Base-by-base conservation (phyloP, 2,888 invertebrate species). In the Iselma pallidipennis region DNA sequence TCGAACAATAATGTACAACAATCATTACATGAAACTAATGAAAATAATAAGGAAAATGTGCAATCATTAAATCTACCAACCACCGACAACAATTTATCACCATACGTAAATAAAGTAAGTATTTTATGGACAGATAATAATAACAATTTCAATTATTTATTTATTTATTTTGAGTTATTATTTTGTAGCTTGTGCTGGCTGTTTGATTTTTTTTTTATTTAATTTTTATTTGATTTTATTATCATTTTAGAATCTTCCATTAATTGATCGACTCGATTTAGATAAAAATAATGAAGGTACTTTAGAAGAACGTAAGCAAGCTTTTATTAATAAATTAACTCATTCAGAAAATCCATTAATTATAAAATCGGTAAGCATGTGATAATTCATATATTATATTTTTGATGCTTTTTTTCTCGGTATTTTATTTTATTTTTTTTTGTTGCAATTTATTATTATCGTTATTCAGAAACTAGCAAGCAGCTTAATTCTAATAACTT, bases 341-440 rank as follows among this genome's bases (percentile, higher is more conserved):
- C 72, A 71, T 71, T 74, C 72, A 61, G 77, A 76, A 65, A 74
- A 73, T 70, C 75, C 76, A 67, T 74, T 78, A 69, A 70, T 72
- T 66, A 71, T 75, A 76, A 78, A 77, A 78, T 76, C 78, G 79
- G 79, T 79, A 79, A 78, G 78, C 78, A 78, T 78, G 78, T 68
- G 56, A n/a, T n/a, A n/a, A n/a, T n/a, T n/a, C n/a, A n/a, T n/a
- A n/a, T n/a, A n/a, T n/a, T n/a, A n/a, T n/a, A n/a, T n/a, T n/a
- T n/a, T n/a, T n/a, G n/a, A n/a, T n/a, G n/a, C n/a, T n/a, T n/a
- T n/a, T n/a, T 54, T 33, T n/a, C 5, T 12, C 29, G 31, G 6
- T 12, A 55, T 33, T 19, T 49, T 16, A 14, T 49, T 49, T 37
- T 55, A 9, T 4, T 19, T 49, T 7, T 56, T 48, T 23, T 16